A percentile compares a stretch with the other conserved stretches of the same genome.
These are phyloP conservation scores for Chondrosia reniformis DNA, from an alignment of 37 sponge, comb jelly and placozoan genomes.

Conservation along the genomic window DNA sequence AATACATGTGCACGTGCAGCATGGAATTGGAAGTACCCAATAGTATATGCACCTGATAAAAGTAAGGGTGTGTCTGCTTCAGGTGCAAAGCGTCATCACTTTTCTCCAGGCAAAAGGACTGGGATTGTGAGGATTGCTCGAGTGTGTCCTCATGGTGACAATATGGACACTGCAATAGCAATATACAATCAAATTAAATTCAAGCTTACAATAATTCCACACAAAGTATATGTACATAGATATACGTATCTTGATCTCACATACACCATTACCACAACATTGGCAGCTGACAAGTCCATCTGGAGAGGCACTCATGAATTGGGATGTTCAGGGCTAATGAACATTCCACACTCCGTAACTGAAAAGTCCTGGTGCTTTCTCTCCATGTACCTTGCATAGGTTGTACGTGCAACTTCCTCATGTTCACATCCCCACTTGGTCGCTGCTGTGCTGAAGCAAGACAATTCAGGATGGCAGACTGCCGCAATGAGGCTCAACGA, in stretches of 20 bases:
- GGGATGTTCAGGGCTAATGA: conserved; percentile 39
- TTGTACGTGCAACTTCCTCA: conserved; percentile 31
- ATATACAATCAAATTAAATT: not conserved
- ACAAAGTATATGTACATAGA: not conserved
- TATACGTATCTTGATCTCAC: conserved; percentile 34
- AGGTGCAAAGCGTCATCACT: not conserved
- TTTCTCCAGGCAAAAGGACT: conserved; percentile 33
- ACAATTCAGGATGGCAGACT: conserved; percentile 60
- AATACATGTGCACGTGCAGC: not conserved
- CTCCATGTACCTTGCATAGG: not conserved
- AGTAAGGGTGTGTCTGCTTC: not conserved
- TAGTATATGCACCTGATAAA: not conserved
- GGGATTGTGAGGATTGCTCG: not conserved
- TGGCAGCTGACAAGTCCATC: conserved; percentile 49
- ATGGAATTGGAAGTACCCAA: not conserved
- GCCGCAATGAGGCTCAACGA: conserved; percentile 37
- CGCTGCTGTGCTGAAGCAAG: conserved; percentile 31
- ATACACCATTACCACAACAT: conserved; percentile 61
- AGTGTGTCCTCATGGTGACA: conserved; percentile 25
- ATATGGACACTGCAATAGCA: conserved; percentile 39
- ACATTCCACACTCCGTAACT: conserved; percentile 25
- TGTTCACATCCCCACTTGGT: conserved; percentile 61
- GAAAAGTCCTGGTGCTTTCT: not conserved
- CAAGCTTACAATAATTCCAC: not conserved
- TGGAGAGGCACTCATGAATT: conserved; percentile 61